Conservation (phyloP, 2,888 invertebrate species). For the Nomada goodeniana region DNA sequence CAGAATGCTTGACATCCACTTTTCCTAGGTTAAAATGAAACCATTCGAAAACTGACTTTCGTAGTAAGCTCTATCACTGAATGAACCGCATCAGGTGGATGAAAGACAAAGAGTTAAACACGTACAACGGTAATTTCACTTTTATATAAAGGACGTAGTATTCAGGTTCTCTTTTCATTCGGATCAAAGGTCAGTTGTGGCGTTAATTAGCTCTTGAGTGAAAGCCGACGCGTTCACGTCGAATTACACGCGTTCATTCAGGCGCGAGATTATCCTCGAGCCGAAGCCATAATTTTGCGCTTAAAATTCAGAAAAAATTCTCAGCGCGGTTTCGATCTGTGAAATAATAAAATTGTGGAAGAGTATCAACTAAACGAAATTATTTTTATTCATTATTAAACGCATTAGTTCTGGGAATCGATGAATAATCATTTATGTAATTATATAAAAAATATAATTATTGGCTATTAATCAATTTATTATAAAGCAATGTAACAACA, state of each 20-base stretch:
- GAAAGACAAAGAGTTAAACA: not conserved
- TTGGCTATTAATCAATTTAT: not conserved
- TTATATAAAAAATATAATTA: not conserved
- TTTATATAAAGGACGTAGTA: constrained; percentile 17
- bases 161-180: constrained; percentile 24
- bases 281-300: not conserved
- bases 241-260: constrained; percentile 24
- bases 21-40: too few species aligned
- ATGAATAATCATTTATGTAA: not conserved
- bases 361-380: not conserved
- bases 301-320: not conserved
- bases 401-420: not conserved
- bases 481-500: not conserved
- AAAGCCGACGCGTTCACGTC: constrained; percentile 41
- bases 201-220: constrained; percentile 41
- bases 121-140: constrained; percentile 24
- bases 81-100: not conserved
- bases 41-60: too few species aligned
- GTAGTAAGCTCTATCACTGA: not conserved
- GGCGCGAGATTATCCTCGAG: not conserved
- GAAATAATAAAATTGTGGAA: not conserved
- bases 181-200: constrained; percentile 27
- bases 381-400: not conserved
- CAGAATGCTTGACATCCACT: too few species aligned
- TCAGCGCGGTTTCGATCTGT: not conserved